These are phyloP conservation scores for Aplochiton taeniatus DNA, from an alignment of 2,797 vertebrate genomes.

Conservation along the genomic window DNA sequence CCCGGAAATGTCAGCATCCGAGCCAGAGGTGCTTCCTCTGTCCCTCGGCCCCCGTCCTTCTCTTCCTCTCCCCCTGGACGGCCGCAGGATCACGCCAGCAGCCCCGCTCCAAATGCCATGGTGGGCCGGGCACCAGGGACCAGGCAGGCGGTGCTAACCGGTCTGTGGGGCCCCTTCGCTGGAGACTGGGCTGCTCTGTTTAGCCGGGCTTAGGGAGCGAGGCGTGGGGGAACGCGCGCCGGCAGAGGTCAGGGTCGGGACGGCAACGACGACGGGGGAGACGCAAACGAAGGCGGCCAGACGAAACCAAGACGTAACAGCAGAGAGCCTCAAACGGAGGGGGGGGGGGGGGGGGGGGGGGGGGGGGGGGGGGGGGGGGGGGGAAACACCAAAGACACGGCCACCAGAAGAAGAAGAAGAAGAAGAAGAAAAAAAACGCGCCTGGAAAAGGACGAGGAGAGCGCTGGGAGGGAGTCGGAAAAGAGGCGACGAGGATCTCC, in stretches of 20 bases:
- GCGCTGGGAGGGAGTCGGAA: background rate
- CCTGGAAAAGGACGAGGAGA: slow-evolving; percentile 2
- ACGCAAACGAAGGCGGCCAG: too few relatives aligned
- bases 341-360: slow-evolving; percentile 9
- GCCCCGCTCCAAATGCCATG: slow-evolving; percentile 49
- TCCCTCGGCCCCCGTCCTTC: slow-evolving; percentile 44
- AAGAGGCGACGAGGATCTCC: slow-evolving; percentile 15
- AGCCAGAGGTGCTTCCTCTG: slow-evolving; percentile 47
- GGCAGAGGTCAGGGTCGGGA: too few relatives aligned
- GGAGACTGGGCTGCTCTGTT: too few relatives aligned
- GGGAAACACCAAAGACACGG: background rate
- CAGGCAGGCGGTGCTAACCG: too few relatives aligned
- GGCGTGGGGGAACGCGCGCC: too few relatives aligned
- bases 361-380: slow-evolving; percentile 17
- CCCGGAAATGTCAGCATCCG: slow-evolving; percentile 65
- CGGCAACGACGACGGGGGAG: too few relatives aligned
- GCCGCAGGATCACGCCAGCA: slow-evolving; percentile 40
- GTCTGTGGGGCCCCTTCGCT: too few relatives aligned
- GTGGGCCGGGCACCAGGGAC: slow-evolving; percentile 23
- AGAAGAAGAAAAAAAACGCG: background rate
- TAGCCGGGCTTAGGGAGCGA: too few relatives aligned
- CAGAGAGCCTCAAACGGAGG: background rate
- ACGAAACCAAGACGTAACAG: too few relatives aligned
- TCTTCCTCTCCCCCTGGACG: slow-evolving; percentile 32
- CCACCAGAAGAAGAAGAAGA: background rate